These are phyloP conservation scores for Ursus arctos DNA, from an alignment of 2,113 vertebrate genomes.

Conservation along the genomic window DNA sequence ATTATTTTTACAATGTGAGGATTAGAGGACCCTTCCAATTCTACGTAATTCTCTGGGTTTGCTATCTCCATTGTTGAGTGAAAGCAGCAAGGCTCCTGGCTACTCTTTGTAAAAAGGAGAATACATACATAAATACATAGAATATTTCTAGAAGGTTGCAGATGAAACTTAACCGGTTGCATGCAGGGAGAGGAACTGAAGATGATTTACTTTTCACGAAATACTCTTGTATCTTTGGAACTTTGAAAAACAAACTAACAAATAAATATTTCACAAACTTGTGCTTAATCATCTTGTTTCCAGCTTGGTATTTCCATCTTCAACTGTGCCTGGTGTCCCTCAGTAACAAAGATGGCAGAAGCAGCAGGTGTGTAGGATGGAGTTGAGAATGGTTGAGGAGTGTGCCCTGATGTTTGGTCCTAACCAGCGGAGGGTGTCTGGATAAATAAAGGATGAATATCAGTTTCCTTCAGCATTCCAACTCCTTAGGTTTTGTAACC, in stretches of 20 bases:
- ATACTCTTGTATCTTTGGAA: background rate
- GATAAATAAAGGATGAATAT: constrained; percentile 31
- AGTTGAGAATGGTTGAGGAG: background rate
- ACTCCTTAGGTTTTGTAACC: constrained; percentile 50
- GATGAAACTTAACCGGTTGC: background rate
- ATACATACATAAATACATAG: background rate
- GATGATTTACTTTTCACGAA: background rate
- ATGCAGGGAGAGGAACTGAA: background rate
- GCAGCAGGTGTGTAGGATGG: background rate
- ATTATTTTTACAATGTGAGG: background rate
- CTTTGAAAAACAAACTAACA: background rate
- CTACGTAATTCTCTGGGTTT: background rate
- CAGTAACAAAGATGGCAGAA: background rate
- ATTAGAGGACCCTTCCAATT: background rate
- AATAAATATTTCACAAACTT: constrained; percentile 1
- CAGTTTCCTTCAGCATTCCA: constrained; percentile 18
- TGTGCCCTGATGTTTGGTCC: background rate
- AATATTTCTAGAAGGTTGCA: background rate
- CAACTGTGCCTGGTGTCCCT: background rate
- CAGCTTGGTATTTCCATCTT: background rate
- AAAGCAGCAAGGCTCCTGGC: background rate
- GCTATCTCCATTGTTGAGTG: background rate
- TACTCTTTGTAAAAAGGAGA: background rate
- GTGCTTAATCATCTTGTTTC: background rate
- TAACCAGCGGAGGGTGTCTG: background rate